Base-by-base conservation (phyloP, 2,888 invertebrate species). In the Fragum fragum region DNA sequence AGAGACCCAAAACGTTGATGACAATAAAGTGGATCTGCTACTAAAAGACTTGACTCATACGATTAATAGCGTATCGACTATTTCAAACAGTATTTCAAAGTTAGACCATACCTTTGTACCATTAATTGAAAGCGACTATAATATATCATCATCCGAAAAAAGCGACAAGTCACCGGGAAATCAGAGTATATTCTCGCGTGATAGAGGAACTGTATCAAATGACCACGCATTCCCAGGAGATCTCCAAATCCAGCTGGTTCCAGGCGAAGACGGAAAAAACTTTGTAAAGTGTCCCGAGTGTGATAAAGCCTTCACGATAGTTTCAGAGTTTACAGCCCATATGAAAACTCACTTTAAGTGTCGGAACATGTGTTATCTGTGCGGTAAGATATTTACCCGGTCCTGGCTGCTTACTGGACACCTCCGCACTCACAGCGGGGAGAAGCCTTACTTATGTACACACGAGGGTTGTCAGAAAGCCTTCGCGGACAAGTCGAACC, bases 351-450 rank as follows among this genome's bases (percentile, higher is more conserved):
- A 93, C 73, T 81, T 86, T 21, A 87, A 85, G 32, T 85, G 85
- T 14, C 86, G 89, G 69, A 94, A 93, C 84, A 88, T 88, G 79
- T 94, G 93, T 71, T 79, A 85, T 6, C 78, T 93, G 0, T 94
- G 94, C 69, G 91, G 92, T 6, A 93, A 93, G 69, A 83, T 91
- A 28, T 94, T 94, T 83, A 91, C 93, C 7, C 86, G 94, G 6
- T 92, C 93, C 0, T 94, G 94, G 93, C 90, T 94, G 7, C 88
- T 94, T 18, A 94, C 94, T 73, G 94, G 94, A 0, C 94, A 94
- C 83, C 89, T 94, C 89, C 81, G 94, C 16, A 94, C 92, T 2
- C 94, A 94, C 79, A 94, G 94, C 0, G 94, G 94, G 0, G 94
- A 94, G 73, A 81, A 91, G 11, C 94, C 94, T 0, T 94, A 90